Conservation (phyloP, 2,113 vertebrate genomes). For the Xiphophorus maculatus region DNA sequence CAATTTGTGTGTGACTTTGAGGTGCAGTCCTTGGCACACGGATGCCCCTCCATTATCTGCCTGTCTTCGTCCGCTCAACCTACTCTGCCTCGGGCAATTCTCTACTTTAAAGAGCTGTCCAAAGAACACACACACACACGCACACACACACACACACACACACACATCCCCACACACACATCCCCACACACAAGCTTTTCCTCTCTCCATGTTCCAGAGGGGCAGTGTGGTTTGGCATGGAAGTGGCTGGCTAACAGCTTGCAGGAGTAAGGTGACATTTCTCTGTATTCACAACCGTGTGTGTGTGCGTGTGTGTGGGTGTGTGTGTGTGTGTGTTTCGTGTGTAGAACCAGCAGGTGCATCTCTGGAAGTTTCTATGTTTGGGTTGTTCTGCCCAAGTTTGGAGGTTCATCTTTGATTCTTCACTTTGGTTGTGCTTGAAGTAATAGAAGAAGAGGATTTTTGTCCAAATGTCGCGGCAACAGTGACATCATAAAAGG, state of each 20-base stretch:
- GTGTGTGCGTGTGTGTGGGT: slow-evolving; percentile 23
- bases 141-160: no score
- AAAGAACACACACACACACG: slow-evolving; percentile 17
- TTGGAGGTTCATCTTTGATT: background rate
- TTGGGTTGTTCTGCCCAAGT: background rate
- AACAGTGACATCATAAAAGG: background rate
- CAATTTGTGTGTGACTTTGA: slow-evolving; percentile 72
- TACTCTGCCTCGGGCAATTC: slow-evolving; percentile 88
- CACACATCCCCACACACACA: slow-evolving; percentile 36
- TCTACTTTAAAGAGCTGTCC: slow-evolving; percentile 93
- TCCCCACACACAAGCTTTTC: slow-evolving; percentile 21
- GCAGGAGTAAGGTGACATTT: slow-evolving; percentile 79
- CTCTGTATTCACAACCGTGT: slow-evolving; percentile 61
- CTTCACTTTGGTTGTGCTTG: background rate
- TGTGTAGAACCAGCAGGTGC: slow-evolving; percentile 19
- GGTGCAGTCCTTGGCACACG: slow-evolving; percentile 77
- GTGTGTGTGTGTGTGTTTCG: background rate
- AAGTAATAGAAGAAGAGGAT: background rate
- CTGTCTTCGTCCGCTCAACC: slow-evolving; percentile 81
- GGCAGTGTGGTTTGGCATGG: slow-evolving; percentile 69
- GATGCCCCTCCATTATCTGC: slow-evolving; percentile 75
- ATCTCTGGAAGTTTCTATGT: slow-evolving; percentile 16
- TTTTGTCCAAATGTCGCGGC: background rate
- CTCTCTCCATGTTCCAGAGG: slow-evolving; percentile 61
- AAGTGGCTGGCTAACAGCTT: slow-evolving; percentile 72